A percentile compares a stretch with the other conserved stretches of the same genome.
These are phyloP conservation scores for Erinaceus europaeus DNA, from an alignment of 2,113 vertebrate species.

Conservation along the genomic window DNA sequence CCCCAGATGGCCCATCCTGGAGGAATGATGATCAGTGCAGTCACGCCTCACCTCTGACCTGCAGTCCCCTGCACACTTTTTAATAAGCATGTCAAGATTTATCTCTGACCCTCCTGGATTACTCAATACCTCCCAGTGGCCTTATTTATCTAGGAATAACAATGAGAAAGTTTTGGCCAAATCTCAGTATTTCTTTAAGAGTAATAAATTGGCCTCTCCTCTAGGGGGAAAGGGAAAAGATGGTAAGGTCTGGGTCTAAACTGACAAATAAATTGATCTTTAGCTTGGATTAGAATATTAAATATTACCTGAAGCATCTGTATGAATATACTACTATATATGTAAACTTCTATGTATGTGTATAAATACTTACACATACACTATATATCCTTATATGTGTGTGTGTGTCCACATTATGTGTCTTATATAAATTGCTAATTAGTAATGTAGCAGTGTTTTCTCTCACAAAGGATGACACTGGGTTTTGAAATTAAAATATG, in stretches of 20 bases:
- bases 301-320: not conserved
- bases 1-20: not conserved
- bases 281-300: not conserved
- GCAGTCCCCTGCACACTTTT: not conserved
- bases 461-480: not conserved
- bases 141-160: not conserved
- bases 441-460: not conserved
- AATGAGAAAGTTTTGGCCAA: conserved; percentile 6
- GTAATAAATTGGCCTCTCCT: not conserved
- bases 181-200: not conserved
- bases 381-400: no score
- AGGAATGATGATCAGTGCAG: not conserved
- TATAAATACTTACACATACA: not conserved
- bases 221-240: not conserved
- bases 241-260: not conserved
- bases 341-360: no score
- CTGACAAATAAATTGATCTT: not conserved
- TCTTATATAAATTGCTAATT: no score
- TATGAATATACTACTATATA: no score
- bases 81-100: not conserved
- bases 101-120: not conserved
- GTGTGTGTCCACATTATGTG: no score
- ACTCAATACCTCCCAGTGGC: not conserved
- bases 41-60: not conserved
- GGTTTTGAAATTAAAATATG: not conserved